phyloP scores from a whole-genome alignment of 2,888 invertebrate species.

The Drosophila paucipuncta region DNA sequence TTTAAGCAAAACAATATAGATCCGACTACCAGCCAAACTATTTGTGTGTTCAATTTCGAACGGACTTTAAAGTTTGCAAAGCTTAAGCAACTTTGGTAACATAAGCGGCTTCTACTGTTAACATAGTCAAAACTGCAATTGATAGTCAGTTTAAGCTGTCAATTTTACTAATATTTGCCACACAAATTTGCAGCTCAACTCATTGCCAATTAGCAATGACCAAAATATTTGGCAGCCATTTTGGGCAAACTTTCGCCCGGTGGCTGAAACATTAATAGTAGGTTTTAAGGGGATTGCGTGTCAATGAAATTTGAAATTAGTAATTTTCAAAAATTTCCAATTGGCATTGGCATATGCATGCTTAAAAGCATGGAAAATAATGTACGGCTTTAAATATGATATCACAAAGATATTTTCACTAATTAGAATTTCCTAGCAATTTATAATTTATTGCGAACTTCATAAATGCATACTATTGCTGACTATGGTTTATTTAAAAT shows the following conservation, averaged over 20 bases:
- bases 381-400: slow-evolving; percentile 30
- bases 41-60: slow-evolving; percentile 12
- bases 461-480: not conserved
- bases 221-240: slow-evolving; percentile 31
- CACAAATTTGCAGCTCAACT: slow-evolving; percentile 27
- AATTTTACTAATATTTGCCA: slow-evolving; percentile 28
- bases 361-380: slow-evolving; percentile 42
- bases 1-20: slow-evolving; percentile 7
- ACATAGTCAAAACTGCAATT: slow-evolving; percentile 61
- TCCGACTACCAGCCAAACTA: slow-evolving; percentile 11
- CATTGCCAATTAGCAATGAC: slow-evolving; percentile 57
- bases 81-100: slow-evolving; percentile 43
- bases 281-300: slow-evolving; percentile 41
- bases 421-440: slow-evolving; percentile 54
- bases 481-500: not conserved
- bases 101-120: slow-evolving; percentile 22
- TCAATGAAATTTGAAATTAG: slow-evolving; percentile 28
- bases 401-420: slow-evolving; percentile 25
- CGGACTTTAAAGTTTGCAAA: slow-evolving; percentile 31
- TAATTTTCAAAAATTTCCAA: slow-evolving; percentile 16
- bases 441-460: not conserved
- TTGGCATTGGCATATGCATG: slow-evolving; percentile 35
- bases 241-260: not conserved
- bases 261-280: slow-evolving; percentile 31
- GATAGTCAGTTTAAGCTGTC: slow-evolving; percentile 25